Conservation (phyloP, 2,113 vertebrate species). For the Charadrius vociferus region DNA sequence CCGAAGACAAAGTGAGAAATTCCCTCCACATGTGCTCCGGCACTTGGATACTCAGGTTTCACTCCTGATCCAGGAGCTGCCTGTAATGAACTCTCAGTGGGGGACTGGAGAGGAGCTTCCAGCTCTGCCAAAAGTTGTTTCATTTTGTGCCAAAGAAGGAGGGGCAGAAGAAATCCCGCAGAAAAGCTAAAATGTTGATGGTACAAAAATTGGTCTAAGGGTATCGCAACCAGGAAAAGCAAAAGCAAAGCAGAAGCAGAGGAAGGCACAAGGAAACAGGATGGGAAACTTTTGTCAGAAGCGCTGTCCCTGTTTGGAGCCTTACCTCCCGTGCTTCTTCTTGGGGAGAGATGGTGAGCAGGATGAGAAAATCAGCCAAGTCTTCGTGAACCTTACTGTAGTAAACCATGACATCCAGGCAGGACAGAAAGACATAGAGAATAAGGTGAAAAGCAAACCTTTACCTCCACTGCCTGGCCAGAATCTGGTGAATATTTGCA, state of each 20-base stretch:
- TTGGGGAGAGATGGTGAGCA: not conserved
- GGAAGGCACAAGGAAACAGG: not conserved
- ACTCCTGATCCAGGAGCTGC: not conserved
- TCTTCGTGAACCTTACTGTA: not conserved
- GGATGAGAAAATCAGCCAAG: not conserved
- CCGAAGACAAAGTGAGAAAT: constrained; percentile 47
- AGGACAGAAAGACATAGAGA: not conserved
- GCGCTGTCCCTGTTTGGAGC: constrained; percentile 37
- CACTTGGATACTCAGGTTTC: constrained; percentile 13
- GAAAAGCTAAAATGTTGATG: not conserved
- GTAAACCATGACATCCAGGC: not conserved
- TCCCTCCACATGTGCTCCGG: not conserved
- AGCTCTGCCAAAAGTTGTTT: not conserved
- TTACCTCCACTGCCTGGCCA: not conserved
- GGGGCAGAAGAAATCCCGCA: not conserved
- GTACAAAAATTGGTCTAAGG: not conserved
- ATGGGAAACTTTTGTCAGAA: constrained; percentile 75
- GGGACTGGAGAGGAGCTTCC: not conserved
- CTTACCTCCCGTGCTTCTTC: constrained; percentile 51
- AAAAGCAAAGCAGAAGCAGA: not conserved
- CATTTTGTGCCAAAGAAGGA: not conserved
- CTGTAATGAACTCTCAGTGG: not conserved
- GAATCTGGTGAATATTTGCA: not conserved
- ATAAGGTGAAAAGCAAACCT: not conserved
- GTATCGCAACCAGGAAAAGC: not conserved